These are phyloP conservation scores for Lutjanus campechanus DNA, from an alignment of 2,797 vertebrate genomes.

Conservation along the genomic window DNA sequence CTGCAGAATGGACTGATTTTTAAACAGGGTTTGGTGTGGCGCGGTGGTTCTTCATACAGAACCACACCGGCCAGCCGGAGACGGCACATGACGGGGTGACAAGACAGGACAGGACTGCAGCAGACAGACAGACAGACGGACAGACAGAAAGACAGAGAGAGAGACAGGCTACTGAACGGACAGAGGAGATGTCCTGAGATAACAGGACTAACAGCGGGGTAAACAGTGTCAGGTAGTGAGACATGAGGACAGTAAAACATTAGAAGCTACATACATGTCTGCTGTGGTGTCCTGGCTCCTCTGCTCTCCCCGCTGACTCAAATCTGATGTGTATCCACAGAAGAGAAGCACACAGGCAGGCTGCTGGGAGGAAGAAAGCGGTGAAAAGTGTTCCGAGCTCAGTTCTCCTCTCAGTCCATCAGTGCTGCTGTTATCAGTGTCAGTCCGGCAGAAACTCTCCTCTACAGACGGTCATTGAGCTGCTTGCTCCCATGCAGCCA, in stretches of 20 bases:
- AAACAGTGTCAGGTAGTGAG: too few species aligned
- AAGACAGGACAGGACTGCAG: conserved; percentile 4
- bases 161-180: background rate
- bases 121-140: background rate
- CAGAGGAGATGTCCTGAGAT: conserved; percentile 8
- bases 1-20: background rate
- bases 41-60: background rate
- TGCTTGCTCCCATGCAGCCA: conserved; percentile 12
- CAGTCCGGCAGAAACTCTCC: background rate
- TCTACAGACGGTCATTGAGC: background rate
- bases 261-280: conserved; percentile 50
- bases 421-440: fast-evolving
- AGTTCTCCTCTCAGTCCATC: conserved; percentile 14
- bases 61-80: too few species aligned
- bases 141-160: background rate
- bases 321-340: conserved; percentile 12
- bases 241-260: background rate
- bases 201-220: background rate
- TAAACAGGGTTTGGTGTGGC: background rate
- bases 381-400: background rate
- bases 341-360: background rate
- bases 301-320: conserved; percentile 9
- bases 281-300: conserved; percentile 34
- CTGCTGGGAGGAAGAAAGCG: background rate
- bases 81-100: background rate